Percentiles rank a stretch among this genome's conserved stretches.
Evolutionary conservation across 2,113 vertebrate species (phyloP).

Genomic region (Bufo bufo): DNA sequence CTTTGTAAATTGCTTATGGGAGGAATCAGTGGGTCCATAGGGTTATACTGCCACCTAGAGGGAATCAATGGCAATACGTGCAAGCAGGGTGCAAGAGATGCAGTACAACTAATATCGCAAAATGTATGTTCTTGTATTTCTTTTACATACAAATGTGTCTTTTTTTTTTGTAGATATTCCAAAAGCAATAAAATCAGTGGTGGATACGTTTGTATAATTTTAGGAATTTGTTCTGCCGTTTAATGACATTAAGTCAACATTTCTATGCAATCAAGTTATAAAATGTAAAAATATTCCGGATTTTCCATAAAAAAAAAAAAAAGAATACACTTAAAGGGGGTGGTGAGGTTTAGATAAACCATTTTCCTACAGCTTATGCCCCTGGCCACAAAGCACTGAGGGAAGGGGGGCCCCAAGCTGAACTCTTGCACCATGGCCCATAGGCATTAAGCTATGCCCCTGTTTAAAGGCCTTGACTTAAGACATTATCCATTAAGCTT

Average conservation of each 20-base stretch:
- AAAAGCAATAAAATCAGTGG: conserved; percentile 43
- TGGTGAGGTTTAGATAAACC: too few relatives aligned
- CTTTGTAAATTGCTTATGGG: not conserved
- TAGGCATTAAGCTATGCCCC: too few relatives aligned
- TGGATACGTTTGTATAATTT: conserved; percentile 35
- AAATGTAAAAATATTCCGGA: conserved; percentile 4
- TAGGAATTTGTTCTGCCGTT: not conserved
- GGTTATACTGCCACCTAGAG: conserved; percentile 35
- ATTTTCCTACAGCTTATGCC: too few relatives aligned
- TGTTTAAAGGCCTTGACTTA: too few relatives aligned
- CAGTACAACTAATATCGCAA: too few relatives aligned
- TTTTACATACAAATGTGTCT: conserved; percentile 32
- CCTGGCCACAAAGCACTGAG: too few relatives aligned
- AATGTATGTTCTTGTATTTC: not conserved
- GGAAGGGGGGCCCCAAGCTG: too few relatives aligned
- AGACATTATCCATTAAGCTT: too few relatives aligned
- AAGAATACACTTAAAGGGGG: not conserved
- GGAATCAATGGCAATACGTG: conserved; percentile 13
- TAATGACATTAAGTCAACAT: not conserved
- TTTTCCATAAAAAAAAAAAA: too few relatives aligned
- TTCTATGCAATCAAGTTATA: not conserved
- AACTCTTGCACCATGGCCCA: too few relatives aligned
- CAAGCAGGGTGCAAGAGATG: conserved; percentile 7
- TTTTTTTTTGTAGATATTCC: conserved; percentile 41
- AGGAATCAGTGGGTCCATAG: not conserved